These are phyloP conservation scores for Charadrius vociferus DNA, from an alignment of 2,113 vertebrate genomes.

Conservation along the genomic window DNA sequence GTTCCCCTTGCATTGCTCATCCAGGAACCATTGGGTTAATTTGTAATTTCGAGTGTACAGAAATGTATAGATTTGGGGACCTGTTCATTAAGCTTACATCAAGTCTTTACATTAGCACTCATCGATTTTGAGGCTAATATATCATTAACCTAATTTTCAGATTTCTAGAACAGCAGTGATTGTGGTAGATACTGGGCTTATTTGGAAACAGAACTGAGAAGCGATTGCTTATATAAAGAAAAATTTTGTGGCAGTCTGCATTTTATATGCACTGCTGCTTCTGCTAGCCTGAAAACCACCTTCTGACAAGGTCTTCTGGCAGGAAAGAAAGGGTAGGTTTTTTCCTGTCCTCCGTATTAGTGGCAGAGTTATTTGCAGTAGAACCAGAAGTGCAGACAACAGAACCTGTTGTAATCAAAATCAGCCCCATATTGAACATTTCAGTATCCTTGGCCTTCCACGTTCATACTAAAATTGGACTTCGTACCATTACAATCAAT, in stretches of 20 bases:
- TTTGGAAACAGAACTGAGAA: background rate
- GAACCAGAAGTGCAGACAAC: background rate
- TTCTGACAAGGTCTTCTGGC: background rate
- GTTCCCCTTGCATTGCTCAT: background rate
- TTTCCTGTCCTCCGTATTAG: background rate
- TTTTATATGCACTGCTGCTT: background rate
- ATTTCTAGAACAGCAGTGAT: background rate
- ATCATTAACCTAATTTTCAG: background rate
- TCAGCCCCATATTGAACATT: background rate
- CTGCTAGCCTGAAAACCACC: background rate
- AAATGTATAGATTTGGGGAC: background rate
- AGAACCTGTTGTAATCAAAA: background rate
- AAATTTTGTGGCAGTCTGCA: background rate
- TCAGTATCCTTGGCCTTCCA: background rate
- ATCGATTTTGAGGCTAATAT: background rate
- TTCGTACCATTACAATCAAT: background rate
- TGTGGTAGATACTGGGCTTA: background rate
- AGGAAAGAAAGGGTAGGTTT: background rate
- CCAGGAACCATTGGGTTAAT: background rate
- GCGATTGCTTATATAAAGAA: background rate
- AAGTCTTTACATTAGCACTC: background rate
- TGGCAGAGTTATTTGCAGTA: background rate
- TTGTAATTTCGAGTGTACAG: background rate
- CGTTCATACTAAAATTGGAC: accelerated
- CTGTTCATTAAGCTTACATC: background rate